Conservation (phyloP, 2,888 invertebrate genomes). For the Pachymerium ferrugineum region DNA sequence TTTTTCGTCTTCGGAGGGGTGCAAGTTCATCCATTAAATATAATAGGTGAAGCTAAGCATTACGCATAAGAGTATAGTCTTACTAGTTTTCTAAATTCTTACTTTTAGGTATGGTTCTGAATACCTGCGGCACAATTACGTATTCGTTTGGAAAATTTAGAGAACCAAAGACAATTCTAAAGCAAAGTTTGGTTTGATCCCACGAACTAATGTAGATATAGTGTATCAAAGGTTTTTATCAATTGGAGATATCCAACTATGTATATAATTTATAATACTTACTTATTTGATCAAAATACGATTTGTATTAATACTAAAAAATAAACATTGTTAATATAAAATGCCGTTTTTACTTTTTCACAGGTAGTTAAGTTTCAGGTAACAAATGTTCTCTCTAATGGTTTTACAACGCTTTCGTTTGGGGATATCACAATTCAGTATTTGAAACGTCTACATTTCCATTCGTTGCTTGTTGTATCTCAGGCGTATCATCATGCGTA, state of each 20-base stretch:
- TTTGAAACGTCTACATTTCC: neutral
- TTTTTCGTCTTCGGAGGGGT: conserved; percentile 50
- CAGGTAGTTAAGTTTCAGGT: no score
- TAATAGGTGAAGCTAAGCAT: conserved; percentile 41
- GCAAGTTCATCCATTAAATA: conserved; percentile 41
- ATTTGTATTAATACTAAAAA: no score
- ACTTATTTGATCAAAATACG: no score
- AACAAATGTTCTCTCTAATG: no score
- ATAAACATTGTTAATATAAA: no score
- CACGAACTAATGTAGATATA: no score
- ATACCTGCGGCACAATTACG: conserved; percentile 46
- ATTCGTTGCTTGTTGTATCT: neutral
- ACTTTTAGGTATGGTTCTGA: conserved; percentile 46
- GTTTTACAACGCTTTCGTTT: no score
- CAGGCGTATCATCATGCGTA: neutral
- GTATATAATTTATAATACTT: no score
- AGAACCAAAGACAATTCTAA: conserved; percentile 38
- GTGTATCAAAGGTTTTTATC: no score
- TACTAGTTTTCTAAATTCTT: neutral
- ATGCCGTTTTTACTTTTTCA: no score
- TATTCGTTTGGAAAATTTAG: conserved; percentile 47
- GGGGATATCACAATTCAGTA: conserved; percentile 1
- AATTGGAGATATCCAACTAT: no score
- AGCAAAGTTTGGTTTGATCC: neutral
- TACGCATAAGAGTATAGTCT: neutral